phyloP scores from a whole-genome alignment of 2,888 invertebrate genomes.

The Cataglyphis cursor region DNA sequence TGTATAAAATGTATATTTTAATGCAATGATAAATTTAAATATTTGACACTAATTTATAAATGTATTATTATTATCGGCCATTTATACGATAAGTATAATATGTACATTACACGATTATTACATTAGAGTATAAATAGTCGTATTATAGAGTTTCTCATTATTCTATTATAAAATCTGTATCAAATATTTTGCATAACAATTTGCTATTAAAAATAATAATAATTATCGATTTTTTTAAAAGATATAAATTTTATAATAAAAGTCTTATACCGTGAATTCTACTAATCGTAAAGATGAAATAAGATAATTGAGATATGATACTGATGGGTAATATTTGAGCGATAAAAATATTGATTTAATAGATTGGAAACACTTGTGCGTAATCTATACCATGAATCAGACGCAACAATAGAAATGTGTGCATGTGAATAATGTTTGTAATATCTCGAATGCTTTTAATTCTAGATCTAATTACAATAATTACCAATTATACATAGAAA shows the following conservation, averaged over 20 bases:
- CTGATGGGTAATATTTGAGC: not conserved
- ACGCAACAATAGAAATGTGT: constrained; percentile 5
- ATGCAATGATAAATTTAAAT: not conserved
- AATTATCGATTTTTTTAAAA: constrained; percentile 60
- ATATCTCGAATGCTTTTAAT: not conserved
- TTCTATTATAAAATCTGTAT: constrained; percentile 76
- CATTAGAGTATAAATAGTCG: constrained; percentile 71
- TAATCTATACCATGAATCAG: constrained; percentile 37
- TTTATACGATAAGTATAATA: constrained; percentile 34
- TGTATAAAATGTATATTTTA: not conserved
- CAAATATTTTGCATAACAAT: constrained; percentile 70
- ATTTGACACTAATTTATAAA: not conserved
- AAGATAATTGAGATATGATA: not conserved
- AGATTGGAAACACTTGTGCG: constrained; percentile 16
- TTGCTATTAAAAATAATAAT: constrained; percentile 60
- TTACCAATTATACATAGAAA: not conserved
- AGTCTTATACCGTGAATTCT: constrained; percentile 37
- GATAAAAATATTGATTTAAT: constrained; percentile 58
- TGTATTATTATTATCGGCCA: not conserved
- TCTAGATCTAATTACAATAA: constrained; percentile 46
- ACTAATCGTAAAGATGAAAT: constrained; percentile 20
- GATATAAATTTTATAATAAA: constrained; percentile 25
- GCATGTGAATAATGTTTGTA: not conserved
- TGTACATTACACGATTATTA: constrained; percentile 60
- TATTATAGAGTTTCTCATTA: constrained; percentile 73